phyloP scores from a whole-genome alignment of 2,113 vertebrate genomes.

The Monopterus albus region DNA sequence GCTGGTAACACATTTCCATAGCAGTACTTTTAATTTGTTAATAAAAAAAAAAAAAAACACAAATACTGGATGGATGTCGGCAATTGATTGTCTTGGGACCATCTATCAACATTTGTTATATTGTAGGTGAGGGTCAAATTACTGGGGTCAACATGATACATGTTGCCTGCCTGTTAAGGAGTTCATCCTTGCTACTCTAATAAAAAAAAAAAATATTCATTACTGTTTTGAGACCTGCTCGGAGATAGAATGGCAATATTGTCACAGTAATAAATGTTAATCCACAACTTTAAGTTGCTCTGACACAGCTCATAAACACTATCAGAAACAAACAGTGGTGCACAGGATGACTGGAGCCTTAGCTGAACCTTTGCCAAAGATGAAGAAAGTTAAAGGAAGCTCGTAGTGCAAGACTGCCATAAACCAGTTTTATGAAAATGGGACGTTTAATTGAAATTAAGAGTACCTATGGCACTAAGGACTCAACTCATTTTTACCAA shows the following conservation, averaged over 20 bases:
- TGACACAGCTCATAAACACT: conserved; percentile 77
- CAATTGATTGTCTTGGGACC: background rate
- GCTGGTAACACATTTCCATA: too few species aligned
- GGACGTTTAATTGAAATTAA: conserved; percentile 86
- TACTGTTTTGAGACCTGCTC: conserved; percentile 33
- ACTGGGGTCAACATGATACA: too few species aligned
- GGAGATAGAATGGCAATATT: conserved; percentile 44
- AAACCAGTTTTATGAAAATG: conserved; percentile 83
- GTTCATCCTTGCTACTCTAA: conserved; percentile 48
- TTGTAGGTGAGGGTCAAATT: too few species aligned
- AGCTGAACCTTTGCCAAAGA: conserved; percentile 55
- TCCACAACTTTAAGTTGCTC: conserved; percentile 56
- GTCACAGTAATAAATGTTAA: conserved; percentile 77
- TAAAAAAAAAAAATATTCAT: conserved; percentile 32
- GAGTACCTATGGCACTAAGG: conserved; percentile 73
- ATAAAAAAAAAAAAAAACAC: too few species aligned
- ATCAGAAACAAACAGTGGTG: conserved; percentile 74
- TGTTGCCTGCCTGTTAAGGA: conserved; percentile 20
- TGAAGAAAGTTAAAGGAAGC: conserved; percentile 60
- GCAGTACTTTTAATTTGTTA: background rate
- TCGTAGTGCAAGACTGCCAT: conserved; percentile 77
- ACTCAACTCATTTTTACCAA: conserved; percentile 44
- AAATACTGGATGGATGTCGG: background rate
- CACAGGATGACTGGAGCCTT: conserved; percentile 25
- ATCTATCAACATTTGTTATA: too few species aligned